Conservation (phyloP, 1,140 invertebrate genomes). For the Pseudobourletiella spinata region DNA sequence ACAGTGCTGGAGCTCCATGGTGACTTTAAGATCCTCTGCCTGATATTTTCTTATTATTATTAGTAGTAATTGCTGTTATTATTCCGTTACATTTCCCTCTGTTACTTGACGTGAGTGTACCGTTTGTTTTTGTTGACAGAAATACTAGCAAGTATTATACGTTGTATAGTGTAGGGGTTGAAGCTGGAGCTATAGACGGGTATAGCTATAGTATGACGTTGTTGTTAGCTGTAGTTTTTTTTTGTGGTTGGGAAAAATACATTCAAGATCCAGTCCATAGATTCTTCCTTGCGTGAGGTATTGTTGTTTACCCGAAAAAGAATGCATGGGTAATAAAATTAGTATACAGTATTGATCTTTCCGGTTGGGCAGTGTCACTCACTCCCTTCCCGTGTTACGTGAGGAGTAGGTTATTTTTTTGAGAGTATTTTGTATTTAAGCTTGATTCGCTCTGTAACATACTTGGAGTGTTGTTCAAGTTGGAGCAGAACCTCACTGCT, state of each 20-base stretch:
- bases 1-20: constrained; percentile 34
- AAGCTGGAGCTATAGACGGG: background rate
- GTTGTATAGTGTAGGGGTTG: background rate
- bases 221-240: background rate
- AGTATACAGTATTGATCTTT: background rate
- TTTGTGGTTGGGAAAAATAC: background rate
- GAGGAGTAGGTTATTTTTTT: no score
- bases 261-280: background rate
- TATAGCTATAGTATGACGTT: background rate
- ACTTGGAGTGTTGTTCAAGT: no score
- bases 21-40: constrained; percentile 9
- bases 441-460: no score
- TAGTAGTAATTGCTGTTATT: background rate
- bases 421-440: no score
- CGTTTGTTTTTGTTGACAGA: background rate
- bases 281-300: background rate
- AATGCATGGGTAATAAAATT: background rate
- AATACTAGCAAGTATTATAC: background rate
- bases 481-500: no score
- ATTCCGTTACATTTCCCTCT: background rate
- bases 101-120: background rate
- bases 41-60: background rate
- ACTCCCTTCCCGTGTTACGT: no score
- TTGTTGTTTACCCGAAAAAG: background rate
- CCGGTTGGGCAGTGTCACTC: no score